phyloP scores from a whole-genome alignment of 2,888 invertebrate species.

The Limnephilus rhombicus region DNA sequence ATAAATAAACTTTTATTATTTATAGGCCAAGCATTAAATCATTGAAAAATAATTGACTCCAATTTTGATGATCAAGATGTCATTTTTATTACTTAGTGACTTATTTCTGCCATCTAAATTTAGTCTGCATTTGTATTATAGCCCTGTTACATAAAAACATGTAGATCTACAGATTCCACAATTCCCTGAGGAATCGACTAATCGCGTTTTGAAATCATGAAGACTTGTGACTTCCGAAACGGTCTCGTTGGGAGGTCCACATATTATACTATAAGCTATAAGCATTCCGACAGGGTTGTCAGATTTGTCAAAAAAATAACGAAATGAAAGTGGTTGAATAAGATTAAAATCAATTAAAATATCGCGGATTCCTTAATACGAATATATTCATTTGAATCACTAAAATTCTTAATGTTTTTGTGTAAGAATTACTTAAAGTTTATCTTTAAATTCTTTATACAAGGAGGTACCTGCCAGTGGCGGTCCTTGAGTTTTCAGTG shows the following conservation, averaged over 20 bases:
- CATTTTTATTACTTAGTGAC: background rate
- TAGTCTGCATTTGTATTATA: background rate
- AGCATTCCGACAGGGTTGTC: too few species aligned
- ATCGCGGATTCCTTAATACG: too few species aligned
- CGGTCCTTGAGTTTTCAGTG: too few species aligned
- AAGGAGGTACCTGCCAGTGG: too few species aligned
- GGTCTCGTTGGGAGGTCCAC: conserved; percentile 14
- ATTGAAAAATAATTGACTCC: background rate
- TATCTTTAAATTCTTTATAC: too few species aligned
- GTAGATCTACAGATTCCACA: background rate
- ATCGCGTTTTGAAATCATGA: background rate
- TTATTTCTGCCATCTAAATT: background rate
- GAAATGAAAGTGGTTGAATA: too few species aligned
- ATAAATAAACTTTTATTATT: background rate
- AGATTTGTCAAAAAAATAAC: too few species aligned
- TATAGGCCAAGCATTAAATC: background rate
- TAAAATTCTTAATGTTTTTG: too few species aligned
- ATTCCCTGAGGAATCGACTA: background rate
- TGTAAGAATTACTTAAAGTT: too few species aligned
- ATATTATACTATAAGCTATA: background rate
- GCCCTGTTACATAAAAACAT: background rate
- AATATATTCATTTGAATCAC: too few species aligned
- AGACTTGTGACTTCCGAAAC: conserved; percentile 23
- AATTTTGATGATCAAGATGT: background rate
- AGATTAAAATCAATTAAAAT: too few species aligned